Evolutionary conservation across 2,797 vertebrate genomes (phyloP), one percentile per base, ranked within the genome.

Genomic region (Champsocephalus gunnari): DNA sequence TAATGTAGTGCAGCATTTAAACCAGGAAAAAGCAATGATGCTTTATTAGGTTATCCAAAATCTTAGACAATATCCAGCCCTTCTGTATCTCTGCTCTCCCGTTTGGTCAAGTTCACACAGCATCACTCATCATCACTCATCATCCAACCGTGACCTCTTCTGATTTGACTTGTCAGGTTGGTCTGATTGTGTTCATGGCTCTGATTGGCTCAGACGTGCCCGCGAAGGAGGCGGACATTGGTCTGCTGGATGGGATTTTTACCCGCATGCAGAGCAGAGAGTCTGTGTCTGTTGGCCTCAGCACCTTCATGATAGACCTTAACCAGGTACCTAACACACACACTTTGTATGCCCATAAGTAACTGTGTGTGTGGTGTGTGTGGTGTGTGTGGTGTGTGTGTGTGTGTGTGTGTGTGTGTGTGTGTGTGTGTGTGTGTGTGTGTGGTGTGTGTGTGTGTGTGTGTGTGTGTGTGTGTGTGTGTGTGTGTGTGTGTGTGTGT

Each of bases 271-370:
- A 99, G 65, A 98, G 96, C 73, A 95, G 96, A 47, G 98, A 99
- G 85, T 99, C 97, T 7, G 94, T 99, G 82, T 99, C 98, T 82
- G 90, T 98, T 45, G 97, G 98, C 67, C 95, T 99, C 83, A 99
- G 98, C 83, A 99, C 98, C 7, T 99, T 99, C 89, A 97, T 98
- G 96, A 97, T 99, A 73, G 98, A 99, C 78, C 94, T 99, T 77
- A 99, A 99, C 86, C 98, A 99, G 96, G 96, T 96, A 85, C 64
- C 12, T 9, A 13, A 70, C n/a, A 69, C 41, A 56, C 43, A 9
- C 60, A 48, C 45, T 66, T 63, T 58, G 55, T 10, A 73, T 28
- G 38, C 14, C 19, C 47, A 65, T 47, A 41, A 24, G 10, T 8
- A 10, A 10, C 9, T 59, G 49, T 79, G n/a, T 71, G 41, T 49